These are phyloP conservation scores for Porites rus DNA, from an alignment of 92 coral and sea anemone genomes.

Conservation along the genomic window DNA sequence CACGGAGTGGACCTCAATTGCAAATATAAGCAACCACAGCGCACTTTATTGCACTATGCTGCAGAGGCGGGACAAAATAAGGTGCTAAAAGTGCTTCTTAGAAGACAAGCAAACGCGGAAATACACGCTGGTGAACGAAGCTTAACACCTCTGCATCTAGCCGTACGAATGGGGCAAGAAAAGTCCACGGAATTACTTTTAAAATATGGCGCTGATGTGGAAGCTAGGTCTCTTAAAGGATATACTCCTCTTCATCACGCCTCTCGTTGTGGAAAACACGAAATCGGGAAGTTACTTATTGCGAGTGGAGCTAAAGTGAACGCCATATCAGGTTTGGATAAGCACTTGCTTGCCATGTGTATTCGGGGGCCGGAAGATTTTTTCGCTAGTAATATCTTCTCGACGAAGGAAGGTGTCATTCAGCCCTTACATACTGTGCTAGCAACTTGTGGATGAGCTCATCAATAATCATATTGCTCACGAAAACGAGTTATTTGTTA, in stretches of 20 bases:
- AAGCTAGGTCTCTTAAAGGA: constrained; percentile 62
- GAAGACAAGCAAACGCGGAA: constrained; percentile 69
- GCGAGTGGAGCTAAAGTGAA: constrained; percentile 75
- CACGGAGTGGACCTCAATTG: constrained; percentile 76
- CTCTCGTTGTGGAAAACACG: constrained; percentile 73
- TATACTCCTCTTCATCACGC: constrained; percentile 84
- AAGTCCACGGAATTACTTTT: constrained; percentile 44
- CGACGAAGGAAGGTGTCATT: too few species aligned
- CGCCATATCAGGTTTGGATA: constrained; percentile 64
- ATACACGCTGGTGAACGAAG: constrained; percentile 61
- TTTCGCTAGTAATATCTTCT: too few species aligned
- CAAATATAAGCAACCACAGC: constrained; percentile 62
- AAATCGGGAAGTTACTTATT: constrained; percentile 72
- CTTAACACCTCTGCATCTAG: constrained; percentile 80
- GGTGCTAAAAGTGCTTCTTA: constrained; percentile 59
- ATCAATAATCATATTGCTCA: too few species aligned
- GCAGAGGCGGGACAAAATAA: constrained; percentile 63
- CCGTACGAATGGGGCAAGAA: constrained; percentile 74
- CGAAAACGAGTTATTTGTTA: too few species aligned
- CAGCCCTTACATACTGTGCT: too few species aligned
- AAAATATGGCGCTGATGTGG: constrained; percentile 71
- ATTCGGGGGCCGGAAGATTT: not conserved
- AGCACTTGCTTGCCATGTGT: not conserved
- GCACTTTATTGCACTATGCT: constrained; percentile 73
- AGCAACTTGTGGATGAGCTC: too few species aligned